Evolutionary conservation across 2,888 invertebrate species (phyloP), one percentile per base, ranked within the genome.

Genomic region (Cephus sareptanus): DNA sequence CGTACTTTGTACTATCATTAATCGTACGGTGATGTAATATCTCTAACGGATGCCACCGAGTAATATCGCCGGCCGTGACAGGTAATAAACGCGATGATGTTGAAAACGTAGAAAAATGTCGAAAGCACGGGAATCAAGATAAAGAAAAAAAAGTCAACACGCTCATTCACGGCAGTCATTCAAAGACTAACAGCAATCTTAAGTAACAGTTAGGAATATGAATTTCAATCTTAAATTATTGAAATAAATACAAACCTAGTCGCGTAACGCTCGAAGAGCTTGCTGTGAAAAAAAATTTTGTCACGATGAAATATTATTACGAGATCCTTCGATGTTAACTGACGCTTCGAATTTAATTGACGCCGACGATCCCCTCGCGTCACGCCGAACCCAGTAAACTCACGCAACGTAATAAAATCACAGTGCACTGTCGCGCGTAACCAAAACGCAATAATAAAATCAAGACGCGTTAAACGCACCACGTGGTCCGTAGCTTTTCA

Each of bases 401-500:
- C 30, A 12, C 71, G 71, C 71, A 11, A 12, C 33, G 31, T n/a
- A 11, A n/a, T 71, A 12, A 23, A 31, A 31, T 31, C 71, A 33
- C 71, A 34, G 71, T 71, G 33, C 71, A 71, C 31, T 71, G 71
- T 23, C 56, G 56, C 23, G 56, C 56, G 71, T 71, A 71, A 71
- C 4, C 23, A 56, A 23, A 23, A 9, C 56, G 9, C 56, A 56
- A 56, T 56, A 56, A 56, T 74, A 30, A 69, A 79, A 30, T 30
- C 13, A 73, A 56, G 33, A 75, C 71, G 31, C 12, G 33, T 34
- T n/a, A 71, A 76, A 12, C 35, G 35, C 75, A 83, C 56, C 89
- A 89, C 89, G 89, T 89, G 89, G 88, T 34, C 13, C 73, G 34
- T 31, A 76, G 34, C 56, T 76, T 80, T 77, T 73, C 35, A 34